Conservation (phyloP, 2,113 vertebrate genomes). For the Sigmodon hispidus region DNA sequence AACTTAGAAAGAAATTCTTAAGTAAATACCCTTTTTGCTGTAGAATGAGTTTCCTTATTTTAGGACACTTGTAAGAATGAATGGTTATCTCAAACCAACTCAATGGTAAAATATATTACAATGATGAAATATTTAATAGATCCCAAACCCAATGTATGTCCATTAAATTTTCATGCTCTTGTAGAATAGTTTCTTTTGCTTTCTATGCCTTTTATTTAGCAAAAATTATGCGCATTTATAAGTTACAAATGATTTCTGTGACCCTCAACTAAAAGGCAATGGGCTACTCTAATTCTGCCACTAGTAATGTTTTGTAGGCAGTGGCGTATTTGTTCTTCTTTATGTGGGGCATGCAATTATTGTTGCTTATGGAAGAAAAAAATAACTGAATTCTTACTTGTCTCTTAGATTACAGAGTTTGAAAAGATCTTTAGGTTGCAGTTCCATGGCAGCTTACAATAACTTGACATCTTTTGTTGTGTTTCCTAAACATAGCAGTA, state of each 20-base stretch:
- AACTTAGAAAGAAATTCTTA: neutral
- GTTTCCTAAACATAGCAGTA: neutral
- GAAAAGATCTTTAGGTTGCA: slow-evolving; percentile 50
- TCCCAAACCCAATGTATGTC: neutral
- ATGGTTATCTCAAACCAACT: slow-evolving; percentile 35
- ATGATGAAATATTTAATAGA: neutral
- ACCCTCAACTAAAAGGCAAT: slow-evolving; percentile 32
- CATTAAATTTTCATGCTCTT: neutral
- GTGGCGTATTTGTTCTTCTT: slow-evolving; percentile 34
- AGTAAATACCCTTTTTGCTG: neutral
- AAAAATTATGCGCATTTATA: slow-evolving; percentile 14
- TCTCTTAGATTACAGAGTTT: neutral
- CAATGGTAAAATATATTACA: neutral
- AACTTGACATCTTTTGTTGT: slow-evolving; percentile 30
- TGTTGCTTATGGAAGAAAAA: slow-evolving; percentile 2
- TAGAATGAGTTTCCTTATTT: slow-evolving; percentile 13
- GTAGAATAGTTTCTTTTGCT: neutral
- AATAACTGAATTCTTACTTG: slow-evolving; percentile 16
- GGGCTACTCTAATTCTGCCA: neutral
- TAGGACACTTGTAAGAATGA: neutral
- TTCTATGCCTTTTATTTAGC: neutral
- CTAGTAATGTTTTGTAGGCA: slow-evolving; percentile 10
- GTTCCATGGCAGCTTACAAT: slow-evolving; percentile 45
- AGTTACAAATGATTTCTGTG: slow-evolving; percentile 43
- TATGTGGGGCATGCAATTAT: slow-evolving; percentile 32